These are phyloP conservation scores for Suillia variegata DNA, from an alignment of 2,888 invertebrate genomes.

Conservation along the genomic window DNA sequence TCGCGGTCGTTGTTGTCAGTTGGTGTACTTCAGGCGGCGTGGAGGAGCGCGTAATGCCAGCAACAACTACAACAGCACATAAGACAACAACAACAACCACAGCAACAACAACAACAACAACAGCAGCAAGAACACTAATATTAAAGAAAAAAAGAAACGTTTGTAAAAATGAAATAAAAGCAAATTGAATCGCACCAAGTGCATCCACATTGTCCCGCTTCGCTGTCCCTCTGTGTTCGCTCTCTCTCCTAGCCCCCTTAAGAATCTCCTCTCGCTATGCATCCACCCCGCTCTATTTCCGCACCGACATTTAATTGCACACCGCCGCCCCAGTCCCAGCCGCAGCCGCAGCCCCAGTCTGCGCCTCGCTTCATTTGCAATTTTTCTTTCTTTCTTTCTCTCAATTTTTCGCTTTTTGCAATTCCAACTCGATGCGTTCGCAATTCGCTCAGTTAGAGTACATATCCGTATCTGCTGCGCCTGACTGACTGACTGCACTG, in stretches of 20 bases:
- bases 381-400: slow-evolving; percentile 2
- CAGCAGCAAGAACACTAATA: slow-evolving; percentile 3
- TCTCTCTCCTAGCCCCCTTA: slow-evolving; percentile 9
- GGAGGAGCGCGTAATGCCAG: slow-evolving; percentile 2
- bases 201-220: too few relatives aligned
- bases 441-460: too few relatives aligned
- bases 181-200: slow-evolving; percentile 53
- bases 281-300: not conserved
- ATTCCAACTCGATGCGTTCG: slow-evolving; percentile 7
- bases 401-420: slow-evolving; percentile 1
- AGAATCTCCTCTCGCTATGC: too few relatives aligned
- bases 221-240: not conserved
- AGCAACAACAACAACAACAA: slow-evolving; percentile 14
- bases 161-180: slow-evolving; percentile 37
- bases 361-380: slow-evolving; percentile 7
- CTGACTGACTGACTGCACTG: not conserved
- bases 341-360: too few relatives aligned
- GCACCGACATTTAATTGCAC: too few relatives aligned
- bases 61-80: slow-evolving; percentile 18
- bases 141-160: not conserved
- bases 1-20: too few relatives aligned
- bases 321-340: slow-evolving; percentile 10
- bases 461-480: not conserved
- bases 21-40: slow-evolving; percentile 3
- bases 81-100: slow-evolving; percentile 27